Evolutionary conservation across 2,888 invertebrate genomes (phyloP).

Genomic region (Phalera bucephala): DNA sequence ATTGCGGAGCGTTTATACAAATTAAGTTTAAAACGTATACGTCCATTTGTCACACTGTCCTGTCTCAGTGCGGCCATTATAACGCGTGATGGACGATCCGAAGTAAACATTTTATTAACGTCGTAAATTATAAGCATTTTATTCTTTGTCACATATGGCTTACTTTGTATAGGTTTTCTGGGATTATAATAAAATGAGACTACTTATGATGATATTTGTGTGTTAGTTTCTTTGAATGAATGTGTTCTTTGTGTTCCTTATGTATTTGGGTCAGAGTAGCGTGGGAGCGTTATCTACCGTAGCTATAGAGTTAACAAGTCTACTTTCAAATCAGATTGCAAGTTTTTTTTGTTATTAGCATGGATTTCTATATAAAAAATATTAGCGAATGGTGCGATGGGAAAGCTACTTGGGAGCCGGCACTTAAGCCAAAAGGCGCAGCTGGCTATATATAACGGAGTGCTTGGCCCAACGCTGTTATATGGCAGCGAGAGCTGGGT

Average conservation of each 20-base stretch:
- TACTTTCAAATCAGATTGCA: too few relatives aligned
- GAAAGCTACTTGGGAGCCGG: too few relatives aligned
- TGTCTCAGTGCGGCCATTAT: constrained; percentile 32
- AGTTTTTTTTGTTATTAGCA: too few relatives aligned
- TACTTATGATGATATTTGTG: background rate
- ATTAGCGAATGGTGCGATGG: too few relatives aligned
- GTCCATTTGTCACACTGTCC: constrained; percentile 54
- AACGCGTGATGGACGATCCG: constrained; percentile 41
- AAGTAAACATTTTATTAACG: constrained; percentile 41
- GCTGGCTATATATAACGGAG: too few relatives aligned
- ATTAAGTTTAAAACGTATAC: constrained; percentile 54
- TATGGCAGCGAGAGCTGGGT: too few relatives aligned
- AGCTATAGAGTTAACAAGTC: too few relatives aligned
- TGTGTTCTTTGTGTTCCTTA: background rate
- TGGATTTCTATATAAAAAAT: background rate
- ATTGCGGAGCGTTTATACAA: constrained; percentile 58
- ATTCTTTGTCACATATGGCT: constrained; percentile 35
- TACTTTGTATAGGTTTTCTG: constrained; percentile 16
- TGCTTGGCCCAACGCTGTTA: too few relatives aligned
- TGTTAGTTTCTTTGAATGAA: too few relatives aligned
- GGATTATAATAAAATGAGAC: background rate
- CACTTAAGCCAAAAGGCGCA: too few relatives aligned
- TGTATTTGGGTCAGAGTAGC: background rate
- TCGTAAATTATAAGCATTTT: constrained; percentile 51
- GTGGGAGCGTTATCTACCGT: too few relatives aligned